phyloP scores from a whole-genome alignment of 64 coral and sea anemone genomes.

The Stylophora pistillata region DNA sequence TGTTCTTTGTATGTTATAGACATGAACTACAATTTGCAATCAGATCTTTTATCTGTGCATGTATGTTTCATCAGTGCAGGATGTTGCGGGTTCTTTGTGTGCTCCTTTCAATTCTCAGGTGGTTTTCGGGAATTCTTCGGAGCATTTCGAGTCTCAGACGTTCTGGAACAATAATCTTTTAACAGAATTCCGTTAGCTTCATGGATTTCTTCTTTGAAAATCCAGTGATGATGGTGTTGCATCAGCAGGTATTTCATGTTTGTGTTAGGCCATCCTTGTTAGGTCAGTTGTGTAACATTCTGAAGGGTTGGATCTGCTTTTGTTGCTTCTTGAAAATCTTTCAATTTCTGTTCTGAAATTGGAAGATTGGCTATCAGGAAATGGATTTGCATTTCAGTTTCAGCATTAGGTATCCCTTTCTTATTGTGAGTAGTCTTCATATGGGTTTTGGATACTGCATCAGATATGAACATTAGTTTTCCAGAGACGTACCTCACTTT shows the following conservation, averaged over 20 bases:
- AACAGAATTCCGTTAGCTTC: not conserved
- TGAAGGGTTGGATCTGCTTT: not conserved
- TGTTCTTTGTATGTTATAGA: not conserved
- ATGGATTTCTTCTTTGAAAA: conserved; percentile 10
- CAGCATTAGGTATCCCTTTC: not conserved
- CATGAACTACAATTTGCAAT: not conserved
- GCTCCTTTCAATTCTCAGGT: not conserved
- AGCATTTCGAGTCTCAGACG: not conserved
- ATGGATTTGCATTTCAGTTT: conserved; percentile 9
- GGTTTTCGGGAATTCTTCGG: not conserved
- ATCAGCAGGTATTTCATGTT: not conserved
- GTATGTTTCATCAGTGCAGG: not conserved
- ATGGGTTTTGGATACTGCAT: conserved; percentile 33
- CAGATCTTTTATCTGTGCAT: not conserved
- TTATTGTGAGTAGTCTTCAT: not conserved
- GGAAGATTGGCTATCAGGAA: not conserved
- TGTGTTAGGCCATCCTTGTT: not conserved
- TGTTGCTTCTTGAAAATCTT: conserved; percentile 1
- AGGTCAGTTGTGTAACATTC: not conserved
- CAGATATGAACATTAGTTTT: conserved; percentile 51
- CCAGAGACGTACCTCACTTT: conserved; percentile 31
- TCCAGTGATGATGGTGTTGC: not conserved
- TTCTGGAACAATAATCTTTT: conserved; percentile 7
- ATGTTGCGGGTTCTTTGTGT: not conserved
- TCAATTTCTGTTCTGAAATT: not conserved